Evolutionary conservation across 2,888 invertebrate species (phyloP).

Genomic region (Idaea aversata): DNA sequence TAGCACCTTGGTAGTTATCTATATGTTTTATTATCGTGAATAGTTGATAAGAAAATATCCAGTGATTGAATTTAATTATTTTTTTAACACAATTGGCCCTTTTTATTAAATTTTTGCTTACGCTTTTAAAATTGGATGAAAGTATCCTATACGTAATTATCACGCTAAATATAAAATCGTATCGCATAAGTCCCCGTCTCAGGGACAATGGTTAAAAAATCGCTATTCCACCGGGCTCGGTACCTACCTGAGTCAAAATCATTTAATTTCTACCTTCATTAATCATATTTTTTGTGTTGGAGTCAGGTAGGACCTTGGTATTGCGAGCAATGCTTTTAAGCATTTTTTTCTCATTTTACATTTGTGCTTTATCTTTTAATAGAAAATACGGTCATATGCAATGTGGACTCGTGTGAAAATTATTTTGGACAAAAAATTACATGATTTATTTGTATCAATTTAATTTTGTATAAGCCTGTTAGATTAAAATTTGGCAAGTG

Average conservation of each 20-base stretch:
- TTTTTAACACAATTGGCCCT: neutral
- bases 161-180: neutral
- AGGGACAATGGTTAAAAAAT: conserved; percentile 52
- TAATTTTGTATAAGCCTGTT: neutral
- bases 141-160: neutral
- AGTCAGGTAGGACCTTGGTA: conserved; percentile 54
- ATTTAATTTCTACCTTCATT: conserved; percentile 73
- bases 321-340: conserved; percentile 62
- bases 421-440: neutral
- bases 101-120: neutral
- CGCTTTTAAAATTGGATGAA: neutral
- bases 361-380: conserved; percentile 22
- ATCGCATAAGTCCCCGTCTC: neutral
- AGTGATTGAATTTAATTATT: neutral
- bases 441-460: neutral
- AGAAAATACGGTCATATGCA: conserved; percentile 10
- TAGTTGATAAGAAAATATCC: neutral
- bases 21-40: neutral
- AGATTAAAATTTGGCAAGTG: neutral
- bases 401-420: conserved; percentile 3
- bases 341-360: conserved; percentile 39
- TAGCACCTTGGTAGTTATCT: neutral
- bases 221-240: conserved; percentile 35
- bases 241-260: conserved; percentile 58
- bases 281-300: conserved; percentile 72